Evolutionary conservation across 2,888 invertebrate species (phyloP), one percentile per base, ranked within the genome.

Genomic region (Adelognathus sp.): DNA sequence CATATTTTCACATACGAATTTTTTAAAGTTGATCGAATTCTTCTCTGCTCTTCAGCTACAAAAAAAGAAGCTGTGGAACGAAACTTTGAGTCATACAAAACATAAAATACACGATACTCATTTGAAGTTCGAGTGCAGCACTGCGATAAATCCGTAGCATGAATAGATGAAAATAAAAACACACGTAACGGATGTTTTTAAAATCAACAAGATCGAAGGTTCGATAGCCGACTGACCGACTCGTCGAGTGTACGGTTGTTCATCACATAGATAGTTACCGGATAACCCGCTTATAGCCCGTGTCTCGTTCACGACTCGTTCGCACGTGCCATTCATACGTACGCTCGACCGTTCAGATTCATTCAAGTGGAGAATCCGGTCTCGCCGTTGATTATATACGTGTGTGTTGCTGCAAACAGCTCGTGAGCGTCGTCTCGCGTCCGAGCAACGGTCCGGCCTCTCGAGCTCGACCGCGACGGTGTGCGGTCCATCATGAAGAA

Each of bases 281-380:
- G 78, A 79, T 79, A 60, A 69, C 29, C 73, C 39, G 39, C 69
- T 50, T 58, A n/a, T n/a, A 52, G 63, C 67, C 21, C 56, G 64
- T 36, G 50, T 41, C 46, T 36, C 76, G 16, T 7, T 33, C 63
- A 11, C 61, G 29, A 61, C 39, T 79, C 41, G 44, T 79, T 18
- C 75, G 79, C 79, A 67, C 75, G 79, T 75, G 79, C 79, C 75
- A 75, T 64, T 75, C 70, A 44, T 58, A 60, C 74, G 41, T 14
- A 21, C 64, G 44, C 54, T 73, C 39, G 69, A 54, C 18, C 66
- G 64, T 58, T 70, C 61, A 36, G 46, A 79, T 75, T 75, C 66
- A 71, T 75, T 75, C 74, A 79, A 79, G 66, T 61, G 71, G 71
- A 79, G 74, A 79, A 79, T 79, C 79, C 79, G 79, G 79, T 75